Percentiles rank a stretch among this genome's conserved stretches.
Evolutionary conservation across 2,797 vertebrate species (phyloP).

Genomic region (Tarsius wallacei): DNA sequence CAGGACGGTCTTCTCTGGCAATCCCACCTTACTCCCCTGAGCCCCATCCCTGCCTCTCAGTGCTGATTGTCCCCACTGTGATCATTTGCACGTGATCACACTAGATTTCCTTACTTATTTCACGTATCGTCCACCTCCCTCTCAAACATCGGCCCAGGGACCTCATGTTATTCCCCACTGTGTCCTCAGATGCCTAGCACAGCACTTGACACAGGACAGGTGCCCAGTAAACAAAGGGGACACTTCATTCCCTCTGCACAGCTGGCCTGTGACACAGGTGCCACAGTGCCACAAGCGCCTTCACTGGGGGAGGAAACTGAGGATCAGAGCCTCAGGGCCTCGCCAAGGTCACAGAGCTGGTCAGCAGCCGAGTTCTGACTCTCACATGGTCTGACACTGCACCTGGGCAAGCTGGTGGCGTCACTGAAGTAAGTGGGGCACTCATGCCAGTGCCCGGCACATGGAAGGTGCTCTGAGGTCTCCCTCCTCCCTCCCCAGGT

Average conservation of each 20-base stretch:
- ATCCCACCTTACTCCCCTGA: neutral
- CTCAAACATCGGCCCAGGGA: neutral
- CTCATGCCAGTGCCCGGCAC: accelerated
- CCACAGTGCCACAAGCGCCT: accelerated
- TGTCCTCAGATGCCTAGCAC: neutral
- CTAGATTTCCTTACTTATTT: neutral
- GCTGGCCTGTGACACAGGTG: neutral
- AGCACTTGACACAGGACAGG: neutral
- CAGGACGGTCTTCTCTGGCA: neutral
- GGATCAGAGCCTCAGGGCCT: neutral
- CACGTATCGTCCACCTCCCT: neutral
- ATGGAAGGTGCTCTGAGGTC: neutral
- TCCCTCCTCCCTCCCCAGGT: neutral
- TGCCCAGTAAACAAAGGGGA: accelerated
- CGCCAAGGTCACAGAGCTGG: neutral
- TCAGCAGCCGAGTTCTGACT: neutral
- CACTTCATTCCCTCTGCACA: no score
- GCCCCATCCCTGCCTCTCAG: neutral
- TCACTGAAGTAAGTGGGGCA: accelerated
- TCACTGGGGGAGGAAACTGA: accelerated
- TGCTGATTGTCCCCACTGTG: neutral
- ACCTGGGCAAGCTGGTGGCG: neutral
- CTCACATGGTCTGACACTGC: accelerated
- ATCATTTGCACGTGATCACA: neutral
- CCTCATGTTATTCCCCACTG: neutral